Evolutionary conservation across 37 sponge, comb jelly and placozoan genomes (phyloP).

Genomic region (Petrosia ficiformis): DNA sequence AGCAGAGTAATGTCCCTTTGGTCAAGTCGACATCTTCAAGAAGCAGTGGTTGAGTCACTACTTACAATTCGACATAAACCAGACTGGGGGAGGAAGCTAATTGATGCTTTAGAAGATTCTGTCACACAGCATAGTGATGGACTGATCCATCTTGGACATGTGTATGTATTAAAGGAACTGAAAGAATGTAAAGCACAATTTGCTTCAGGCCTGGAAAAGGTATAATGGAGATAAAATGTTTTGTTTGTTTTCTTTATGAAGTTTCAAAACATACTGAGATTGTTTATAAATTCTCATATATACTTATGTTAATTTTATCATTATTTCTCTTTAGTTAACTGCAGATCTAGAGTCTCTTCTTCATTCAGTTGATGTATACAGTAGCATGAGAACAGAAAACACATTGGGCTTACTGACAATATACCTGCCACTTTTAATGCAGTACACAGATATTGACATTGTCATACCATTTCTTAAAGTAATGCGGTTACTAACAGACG

Average conservation of each 20-base stretch:
- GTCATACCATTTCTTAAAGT: slow-evolving; percentile 7
- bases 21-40: background rate
- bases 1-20: background rate
- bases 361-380: background rate
- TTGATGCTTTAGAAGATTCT: background rate
- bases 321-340: background rate
- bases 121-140: background rate
- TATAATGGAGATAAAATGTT: background rate
- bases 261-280: background rate
- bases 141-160: slow-evolving; percentile 8
- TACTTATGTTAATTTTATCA: background rate
- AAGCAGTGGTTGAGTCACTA: background rate
- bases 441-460: slow-evolving; percentile 8
- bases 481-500: slow-evolving; percentile 5
- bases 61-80: background rate
- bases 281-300: background rate
- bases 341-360: background rate
- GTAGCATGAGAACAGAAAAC: background rate
- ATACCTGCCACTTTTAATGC: background rate
- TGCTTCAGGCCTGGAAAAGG: slow-evolving; percentile 8
- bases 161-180: background rate
- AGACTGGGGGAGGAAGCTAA: background rate
- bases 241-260: background rate
- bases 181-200: background rate
- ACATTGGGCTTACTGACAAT: background rate